Base-by-base conservation (phyloP, 1,140 invertebrate genomes). In the Drosophila truncata region DNA sequence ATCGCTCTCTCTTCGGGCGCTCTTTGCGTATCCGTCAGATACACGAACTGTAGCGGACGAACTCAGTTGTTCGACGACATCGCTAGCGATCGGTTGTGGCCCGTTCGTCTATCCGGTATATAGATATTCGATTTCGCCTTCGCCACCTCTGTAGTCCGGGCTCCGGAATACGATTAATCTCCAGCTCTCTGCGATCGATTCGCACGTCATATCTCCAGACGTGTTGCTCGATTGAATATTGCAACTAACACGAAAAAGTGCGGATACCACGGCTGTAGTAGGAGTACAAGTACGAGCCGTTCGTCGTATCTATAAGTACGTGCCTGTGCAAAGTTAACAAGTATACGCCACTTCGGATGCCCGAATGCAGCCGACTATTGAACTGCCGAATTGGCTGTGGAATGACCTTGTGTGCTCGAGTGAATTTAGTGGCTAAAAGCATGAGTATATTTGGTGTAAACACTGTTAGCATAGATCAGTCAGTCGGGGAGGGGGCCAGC, bases 181-280 rank as follows among this genome's bases (percentile, higher is more conserved):
- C 18, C 27, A 41, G 35, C 63, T 44, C 41, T 52, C 50, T 54
- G 57, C 58, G 83, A 88, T 90, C 85, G 72, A 66, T 78, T 59
- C 59, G 86, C 69, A 88, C 83, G 83, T 88, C 84, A 88, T 55
- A 55, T 84, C 81, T 62, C 69, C 62, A 90, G 85, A 88, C 84
- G 84, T 88, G 85, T 88, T 55, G 72, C 60, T 75, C 85, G 73
- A 90, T 88, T 90, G 80, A 80, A 67, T 75, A 70, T 74, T 76
- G 75, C 59, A 75, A 79, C 66, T 52, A 59, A 46, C 44, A 62
- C 46, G 47, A 52, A 52, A 65, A 72, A 58, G 33, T 61, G 74
- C 75, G 72, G 65, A 62, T 72, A 47, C 37, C 46, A 74, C 33
- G 49, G 46, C 46, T 5, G 46, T 47, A 59, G 59, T 33, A 29